These are phyloP conservation scores for Alcis repandata DNA, from an alignment of 2,888 invertebrate species.

Conservation along the genomic window DNA sequence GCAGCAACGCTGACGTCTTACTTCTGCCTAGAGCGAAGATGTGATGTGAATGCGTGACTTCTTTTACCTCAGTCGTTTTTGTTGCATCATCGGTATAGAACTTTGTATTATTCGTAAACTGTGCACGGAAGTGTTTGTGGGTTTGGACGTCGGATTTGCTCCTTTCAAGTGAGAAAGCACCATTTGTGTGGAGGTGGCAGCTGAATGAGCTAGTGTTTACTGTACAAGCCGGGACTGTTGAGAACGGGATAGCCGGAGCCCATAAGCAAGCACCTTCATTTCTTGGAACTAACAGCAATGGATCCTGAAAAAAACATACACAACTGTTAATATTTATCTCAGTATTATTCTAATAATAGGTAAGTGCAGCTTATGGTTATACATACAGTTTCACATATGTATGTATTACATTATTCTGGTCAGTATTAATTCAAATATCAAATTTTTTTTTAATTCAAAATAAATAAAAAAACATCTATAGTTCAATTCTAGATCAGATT, in stretches of 20 bases:
- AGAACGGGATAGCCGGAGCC: constrained; percentile 80
- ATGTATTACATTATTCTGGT: too few species aligned
- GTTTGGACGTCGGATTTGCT: constrained; percentile 81
- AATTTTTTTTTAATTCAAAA: too few species aligned
- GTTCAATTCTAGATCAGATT: too few species aligned
- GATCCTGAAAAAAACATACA: constrained; percentile 74
- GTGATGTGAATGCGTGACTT: constrained; percentile 52
- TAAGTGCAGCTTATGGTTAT: too few species aligned
- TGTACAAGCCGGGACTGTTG: constrained; percentile 76
- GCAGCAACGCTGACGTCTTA: constrained; percentile 73
- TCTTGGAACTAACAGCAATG: constrained; percentile 87
- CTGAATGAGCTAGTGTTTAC: constrained; percentile 77
- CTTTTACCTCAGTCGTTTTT: constrained; percentile 42
- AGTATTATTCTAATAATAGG: not conserved
- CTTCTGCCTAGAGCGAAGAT: constrained; percentile 74
- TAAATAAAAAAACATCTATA: too few species aligned
- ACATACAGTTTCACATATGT: too few species aligned
- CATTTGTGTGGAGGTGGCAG: constrained; percentile 79
- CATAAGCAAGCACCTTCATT: constrained; percentile 86
- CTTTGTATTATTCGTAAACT: constrained; percentile 67
- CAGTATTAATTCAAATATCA: too few species aligned
- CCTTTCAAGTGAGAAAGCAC: constrained; percentile 76
- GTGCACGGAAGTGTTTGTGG: constrained; percentile 64
- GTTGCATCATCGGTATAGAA: constrained; percentile 66
- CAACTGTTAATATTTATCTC: not conserved